Evolutionary conservation across 2,797 vertebrate genomes (phyloP), one percentile per base, ranked within the genome.

Genomic region (Characodon lateralis): DNA sequence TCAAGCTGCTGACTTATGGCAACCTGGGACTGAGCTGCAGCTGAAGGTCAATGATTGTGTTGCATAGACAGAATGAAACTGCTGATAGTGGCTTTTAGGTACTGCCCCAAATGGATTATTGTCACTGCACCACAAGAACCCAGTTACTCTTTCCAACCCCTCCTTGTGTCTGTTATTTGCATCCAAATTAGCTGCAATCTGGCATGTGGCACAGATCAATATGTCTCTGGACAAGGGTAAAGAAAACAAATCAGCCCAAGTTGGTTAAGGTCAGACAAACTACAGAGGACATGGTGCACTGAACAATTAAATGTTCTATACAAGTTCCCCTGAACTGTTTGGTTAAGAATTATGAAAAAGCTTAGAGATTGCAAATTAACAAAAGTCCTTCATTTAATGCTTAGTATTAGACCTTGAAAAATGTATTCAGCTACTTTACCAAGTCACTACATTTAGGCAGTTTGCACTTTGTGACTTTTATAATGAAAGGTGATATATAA

Each of bases 1-100:
- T 73, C 55, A 65, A 91, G 88, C 66, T 90, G 90, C 92, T 93
- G 93, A 93, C 94, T 93, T 92, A 77, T 83, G 81, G 81, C 88
- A 87, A 85, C 91, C 81, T 76, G 89, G 90, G 90, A 89, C 72
- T 16, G 31, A 71, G 81, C 6, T 41, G 24, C 76, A 55, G 68
- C 50, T 53, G 72, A 92, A 95, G 93, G 93, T 94, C 91, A 90
- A 56, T 0, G 79, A 53, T 74, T 55, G 69, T 84, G 88, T 87
- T 46, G 85, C 73, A 73, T 68, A 72, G 82, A 86, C 91, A 91
- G 82, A 91, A 88, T 82, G 43, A 53, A 89, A 94, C 20, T 90
- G 93, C 93, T 94, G 93, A 94, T 83, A 18, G 69, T 7, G 86
- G 81, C 56, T 85, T 91, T 90, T 55, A 69, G 53, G 48, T 31